phyloP scores from a whole-genome alignment of 92 coral and sea anemone genomes.

The Epizoanthus scotinus region DNA sequence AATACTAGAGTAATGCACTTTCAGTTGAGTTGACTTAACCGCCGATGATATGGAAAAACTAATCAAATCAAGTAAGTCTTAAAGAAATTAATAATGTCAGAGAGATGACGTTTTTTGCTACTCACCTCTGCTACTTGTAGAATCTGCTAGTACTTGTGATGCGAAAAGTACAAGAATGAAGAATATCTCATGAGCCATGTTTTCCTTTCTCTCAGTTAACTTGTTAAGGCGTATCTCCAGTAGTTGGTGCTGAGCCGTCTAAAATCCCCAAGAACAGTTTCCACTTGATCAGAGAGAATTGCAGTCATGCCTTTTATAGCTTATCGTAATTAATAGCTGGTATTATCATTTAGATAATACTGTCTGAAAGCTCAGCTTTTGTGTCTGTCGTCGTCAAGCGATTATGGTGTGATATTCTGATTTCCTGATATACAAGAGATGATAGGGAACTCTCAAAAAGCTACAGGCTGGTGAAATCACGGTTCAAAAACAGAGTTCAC shows the following conservation, averaged over 20 bases:
- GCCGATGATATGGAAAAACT: neutral
- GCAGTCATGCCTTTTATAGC: conserved; percentile 29
- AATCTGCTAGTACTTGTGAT: neutral
- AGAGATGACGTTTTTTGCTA: neutral
- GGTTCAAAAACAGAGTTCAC: neutral
- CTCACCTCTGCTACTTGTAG: conserved; percentile 15
- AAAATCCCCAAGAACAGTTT: neutral
- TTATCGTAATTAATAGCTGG: conserved; percentile 32
- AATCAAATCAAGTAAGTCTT: neutral
- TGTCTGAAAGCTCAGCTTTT: conserved; percentile 37
- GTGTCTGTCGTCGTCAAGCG: conserved; percentile 29
- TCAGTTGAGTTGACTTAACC: neutral
- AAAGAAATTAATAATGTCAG: neutral
- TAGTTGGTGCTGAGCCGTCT: neutral
- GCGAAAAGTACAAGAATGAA: neutral
- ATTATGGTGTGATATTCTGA: conserved; percentile 29
- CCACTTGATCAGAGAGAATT: conserved; percentile 20
- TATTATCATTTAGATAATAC: conserved; percentile 26
- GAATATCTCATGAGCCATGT: neutral
- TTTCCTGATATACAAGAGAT: conserved; percentile 25
- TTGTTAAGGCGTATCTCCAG: neutral
- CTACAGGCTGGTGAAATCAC: conserved; percentile 29
- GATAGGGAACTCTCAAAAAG: conserved; percentile 22
- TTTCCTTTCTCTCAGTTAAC: neutral
- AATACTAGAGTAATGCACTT: neutral